Base-by-base conservation (phyloP, 1,140 invertebrate genomes). In the Drosophila pandora region DNA sequence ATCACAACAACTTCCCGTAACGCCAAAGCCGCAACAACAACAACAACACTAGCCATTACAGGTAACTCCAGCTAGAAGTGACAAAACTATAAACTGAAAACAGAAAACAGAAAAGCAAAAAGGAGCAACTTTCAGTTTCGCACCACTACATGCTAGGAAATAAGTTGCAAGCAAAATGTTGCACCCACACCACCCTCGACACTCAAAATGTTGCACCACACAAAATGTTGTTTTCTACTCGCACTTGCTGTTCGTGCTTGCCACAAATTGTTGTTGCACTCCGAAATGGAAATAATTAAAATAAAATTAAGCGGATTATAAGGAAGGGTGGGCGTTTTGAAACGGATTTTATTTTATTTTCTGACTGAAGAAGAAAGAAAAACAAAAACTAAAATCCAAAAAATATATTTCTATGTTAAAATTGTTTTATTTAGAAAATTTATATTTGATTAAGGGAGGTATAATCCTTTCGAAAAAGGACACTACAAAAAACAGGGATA, bases 1-100 rank as follows among this genome's bases (percentile, higher is more conserved):
- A 90, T 90, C 56, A 90, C 85, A 90, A 90, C 85, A 85, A 90
- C 81, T 17, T 90, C 85, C 69, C 85, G 85, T 60, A 90, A 90
- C 69, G 76, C 75, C 68, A 90, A 90, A 74, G 78, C 83, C 72
- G 83, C 88, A 68, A 90, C 82, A 79, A 83, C 83, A 87, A 87
- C 82, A 49, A 87, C 83, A 61, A 87, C 83, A 58, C 83, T 88
- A 28, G 83, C 83, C 79, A 88, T 90, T 69, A 85, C 89, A 90
- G 89, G 89, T 90, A 90, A 90, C 67, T 32, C 43, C 69, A n/a
- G 30, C 49, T 30, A 39, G 25, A 21, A 43, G 37, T 22, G 43
- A 47, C 43, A 47, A 47, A 47, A 47, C 10, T 37, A 10, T 4
- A 37, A 9, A 6, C 7, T 7, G 41, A 45, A 50, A 43, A 34